phyloP scores from a whole-genome alignment of 1,140 invertebrate species.

The Portunus trituberculatus region DNA sequence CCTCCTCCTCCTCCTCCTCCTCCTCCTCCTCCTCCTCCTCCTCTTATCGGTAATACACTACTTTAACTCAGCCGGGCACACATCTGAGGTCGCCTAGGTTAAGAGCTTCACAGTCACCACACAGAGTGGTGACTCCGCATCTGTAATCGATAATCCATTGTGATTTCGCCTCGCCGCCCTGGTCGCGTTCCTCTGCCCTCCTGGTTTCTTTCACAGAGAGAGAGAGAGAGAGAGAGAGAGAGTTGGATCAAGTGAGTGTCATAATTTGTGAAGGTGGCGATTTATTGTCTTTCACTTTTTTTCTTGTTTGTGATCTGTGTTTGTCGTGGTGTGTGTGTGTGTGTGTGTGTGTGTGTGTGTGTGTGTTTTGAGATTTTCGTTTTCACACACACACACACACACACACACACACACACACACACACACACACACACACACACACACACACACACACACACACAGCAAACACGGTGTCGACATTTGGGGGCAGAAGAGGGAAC shows the following conservation, averaged over 20 bases:
- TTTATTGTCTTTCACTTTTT: neutral
- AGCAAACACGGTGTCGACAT: too few relatives aligned
- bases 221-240: slow-evolving; percentile 20
- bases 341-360: too few relatives aligned
- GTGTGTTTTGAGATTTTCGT: too few relatives aligned
- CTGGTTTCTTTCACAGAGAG: neutral
- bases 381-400: too few relatives aligned
- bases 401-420: too few relatives aligned
- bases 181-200: neutral
- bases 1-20: neutral
- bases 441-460: too few relatives aligned
- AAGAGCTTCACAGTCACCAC: neutral
- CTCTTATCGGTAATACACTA: neutral
- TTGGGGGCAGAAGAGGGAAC: too few relatives aligned
- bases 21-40: neutral
- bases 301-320: neutral
- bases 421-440: too few relatives aligned
- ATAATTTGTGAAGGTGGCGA: neutral
- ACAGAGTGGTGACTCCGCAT: neutral
- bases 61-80: neutral
- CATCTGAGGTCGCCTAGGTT: neutral
- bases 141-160: slow-evolving; percentile 13
- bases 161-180: neutral
- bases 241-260: neutral
- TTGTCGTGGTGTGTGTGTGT: neutral